Percentiles rank a stretch among this genome's conserved stretches.
Conservation (phyloP, 1,140 invertebrate species). For the Formica selysi region DNA sequence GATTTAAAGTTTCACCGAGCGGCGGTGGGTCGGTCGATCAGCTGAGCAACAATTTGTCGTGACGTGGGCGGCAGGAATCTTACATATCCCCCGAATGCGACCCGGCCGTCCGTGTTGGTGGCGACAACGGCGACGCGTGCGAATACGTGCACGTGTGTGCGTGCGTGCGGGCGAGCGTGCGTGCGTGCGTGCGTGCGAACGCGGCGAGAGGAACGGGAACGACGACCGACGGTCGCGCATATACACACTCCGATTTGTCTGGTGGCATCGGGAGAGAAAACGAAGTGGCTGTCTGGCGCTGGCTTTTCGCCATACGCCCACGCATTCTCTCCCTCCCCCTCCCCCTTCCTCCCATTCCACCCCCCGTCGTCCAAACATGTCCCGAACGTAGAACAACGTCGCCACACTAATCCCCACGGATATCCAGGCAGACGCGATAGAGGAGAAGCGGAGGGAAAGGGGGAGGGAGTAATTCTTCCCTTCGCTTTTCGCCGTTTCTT, state of each 20-base stretch:
- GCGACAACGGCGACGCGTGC: constrained; percentile 26
- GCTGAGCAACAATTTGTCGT: constrained; percentile 76
- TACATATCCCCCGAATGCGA: constrained; percentile 68
- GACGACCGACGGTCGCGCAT: constrained; percentile 39
- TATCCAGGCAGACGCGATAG: constrained; percentile 64
- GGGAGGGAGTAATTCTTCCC: constrained; percentile 57
- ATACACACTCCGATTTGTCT: constrained; percentile 70
- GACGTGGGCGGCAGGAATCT: constrained; percentile 66
- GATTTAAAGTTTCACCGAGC: constrained; percentile 65
- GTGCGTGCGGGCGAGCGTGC: not conserved
- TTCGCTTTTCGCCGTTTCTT: constrained; percentile 43
- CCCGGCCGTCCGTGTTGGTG: constrained; percentile 46
- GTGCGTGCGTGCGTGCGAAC: not conserved
- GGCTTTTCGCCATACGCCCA: constrained; percentile 77
- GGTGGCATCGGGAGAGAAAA: constrained; percentile 59
- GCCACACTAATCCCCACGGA: constrained; percentile 74
- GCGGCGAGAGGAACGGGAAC: not conserved
- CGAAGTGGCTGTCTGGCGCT: constrained; percentile 69
- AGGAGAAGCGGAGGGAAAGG: no score
- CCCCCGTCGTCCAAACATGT: constrained; percentile 59
- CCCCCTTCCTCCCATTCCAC: no score
- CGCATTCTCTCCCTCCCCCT: constrained; percentile 19
- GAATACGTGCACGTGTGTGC: not conserved
- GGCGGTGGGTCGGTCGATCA: constrained; percentile 63
- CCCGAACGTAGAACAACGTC: constrained; percentile 76